Conservation (phyloP, 2,113 vertebrate species). For the Xenopus tropicalis region UCB_Xtro_10.0 CM004446.2:57525501-57526000, state of each 20-base stretch:
- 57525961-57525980: no score
- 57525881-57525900: neutral
- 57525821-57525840: slow-evolving; percentile 49
- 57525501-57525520: no score
- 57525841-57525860: slow-evolving; percentile 47
- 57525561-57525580: no score
- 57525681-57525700: slow-evolving; percentile 46
- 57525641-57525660: neutral
- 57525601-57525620: slow-evolving; percentile 4
- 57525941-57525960: no score
- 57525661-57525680: slow-evolving; percentile 28
- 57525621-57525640: slow-evolving; percentile 2
- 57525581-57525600: neutral
- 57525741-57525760: slow-evolving; percentile 22
- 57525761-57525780: slow-evolving; percentile 31
- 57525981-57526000: no score
- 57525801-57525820: slow-evolving; percentile 45
- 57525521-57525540: no score
- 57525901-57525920: no score
- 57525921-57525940: no score
- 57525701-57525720: slow-evolving; percentile 55
- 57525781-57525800: slow-evolving; percentile 17
- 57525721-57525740: slow-evolving; percentile 47
- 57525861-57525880: neutral
- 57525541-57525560: no score